A percentile compares a stretch with the other conserved stretches of the same genome.
phyloP scores from a whole-genome alignment of 1,140 invertebrate genomes.

The Neocloeon triangulifer region DNA sequence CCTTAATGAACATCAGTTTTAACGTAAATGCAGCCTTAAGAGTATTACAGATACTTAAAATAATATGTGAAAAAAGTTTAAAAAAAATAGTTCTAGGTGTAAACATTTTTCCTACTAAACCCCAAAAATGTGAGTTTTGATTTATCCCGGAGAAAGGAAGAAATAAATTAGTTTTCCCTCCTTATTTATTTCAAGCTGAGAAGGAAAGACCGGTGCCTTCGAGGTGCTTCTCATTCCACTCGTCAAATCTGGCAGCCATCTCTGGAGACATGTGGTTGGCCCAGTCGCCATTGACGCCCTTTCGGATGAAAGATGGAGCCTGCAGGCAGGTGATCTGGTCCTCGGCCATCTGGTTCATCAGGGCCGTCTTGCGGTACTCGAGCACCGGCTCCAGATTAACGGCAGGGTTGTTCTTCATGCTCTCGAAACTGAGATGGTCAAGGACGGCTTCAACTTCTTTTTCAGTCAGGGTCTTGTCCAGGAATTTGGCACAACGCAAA shows the following conservation, averaged over 20 bases:
- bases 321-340: conserved; percentile 11
- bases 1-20: too few relatives aligned
- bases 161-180: too few relatives aligned
- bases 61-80: too few relatives aligned
- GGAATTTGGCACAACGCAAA: conserved; percentile 42
- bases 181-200: too few relatives aligned
- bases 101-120: too few relatives aligned
- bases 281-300: conserved; percentile 67
- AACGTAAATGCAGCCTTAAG: too few relatives aligned
- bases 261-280: conserved; percentile 54
- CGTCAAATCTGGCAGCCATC: conserved; percentile 41
- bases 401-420: conserved; percentile 52
- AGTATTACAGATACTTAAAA: too few relatives aligned
- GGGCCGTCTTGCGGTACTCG: conserved; percentile 39
- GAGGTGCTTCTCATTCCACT: conserved; percentile 43
- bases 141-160: too few relatives aligned
- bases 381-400: conserved; percentile 44
- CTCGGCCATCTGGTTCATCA: conserved; percentile 24
- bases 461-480: conserved; percentile 38
- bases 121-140: too few relatives aligned
- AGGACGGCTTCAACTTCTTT: conserved; percentile 37
- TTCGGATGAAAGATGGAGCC: conserved; percentile 45
- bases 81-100: too few relatives aligned
- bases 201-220: conserved; percentile 36
- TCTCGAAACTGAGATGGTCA: conserved; percentile 39